A percentile compares a stretch with the other conserved stretches of the same genome.
phyloP scores from a whole-genome alignment of 2,797 vertebrate genomes.

The Scyliorhinus canicula region DNA sequence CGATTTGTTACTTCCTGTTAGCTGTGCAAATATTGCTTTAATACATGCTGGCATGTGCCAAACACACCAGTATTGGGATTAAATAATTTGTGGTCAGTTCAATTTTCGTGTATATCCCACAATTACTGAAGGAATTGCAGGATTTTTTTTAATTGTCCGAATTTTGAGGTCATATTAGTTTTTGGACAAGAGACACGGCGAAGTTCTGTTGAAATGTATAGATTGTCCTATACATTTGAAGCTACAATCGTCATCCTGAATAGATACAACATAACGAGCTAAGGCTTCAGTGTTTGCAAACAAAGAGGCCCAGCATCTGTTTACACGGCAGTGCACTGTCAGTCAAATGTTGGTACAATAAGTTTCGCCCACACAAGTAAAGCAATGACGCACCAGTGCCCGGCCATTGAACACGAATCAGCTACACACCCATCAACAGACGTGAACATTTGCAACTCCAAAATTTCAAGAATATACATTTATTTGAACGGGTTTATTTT shows the following conservation, averaged over 20 bases:
- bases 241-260: neutral
- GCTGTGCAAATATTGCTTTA: neutral
- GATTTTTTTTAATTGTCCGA: neutral
- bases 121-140: neutral
- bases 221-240: neutral
- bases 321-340: conserved; percentile 18
- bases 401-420: neutral
- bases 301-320: conserved; percentile 12
- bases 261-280: neutral
- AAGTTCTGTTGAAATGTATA: conserved; percentile 16
- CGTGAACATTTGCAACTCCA: neutral
- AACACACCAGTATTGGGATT: neutral
- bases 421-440: conserved; percentile 29
- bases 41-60: neutral
- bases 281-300: conserved; percentile 28
- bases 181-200: conserved; percentile 38
- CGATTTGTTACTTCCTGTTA: neutral
- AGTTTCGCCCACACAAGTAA: conserved; percentile 33
- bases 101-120: neutral
- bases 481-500: neutral
- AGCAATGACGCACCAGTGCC: conserved; percentile 10
- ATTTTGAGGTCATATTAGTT: neutral
- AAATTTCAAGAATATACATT: neutral
- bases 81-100: neutral
- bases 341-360: conserved; percentile 18